Evolutionary conservation across 2,888 invertebrate genomes (phyloP).

Genomic region (Hydriomena furcata): DNA sequence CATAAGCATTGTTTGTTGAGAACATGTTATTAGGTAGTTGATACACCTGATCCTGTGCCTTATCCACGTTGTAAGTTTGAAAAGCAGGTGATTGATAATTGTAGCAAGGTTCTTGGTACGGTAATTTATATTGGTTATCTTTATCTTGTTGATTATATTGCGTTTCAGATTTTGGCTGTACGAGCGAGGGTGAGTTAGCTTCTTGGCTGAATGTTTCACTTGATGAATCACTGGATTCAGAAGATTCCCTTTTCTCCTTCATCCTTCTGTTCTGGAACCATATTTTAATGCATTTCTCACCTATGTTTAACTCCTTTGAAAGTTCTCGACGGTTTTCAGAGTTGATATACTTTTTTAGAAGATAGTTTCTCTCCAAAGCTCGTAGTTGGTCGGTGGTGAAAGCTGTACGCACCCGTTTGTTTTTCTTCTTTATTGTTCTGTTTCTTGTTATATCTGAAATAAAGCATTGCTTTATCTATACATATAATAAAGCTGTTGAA

Average conservation of each 20-base stretch:
- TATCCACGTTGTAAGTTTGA: conserved; percentile 1
- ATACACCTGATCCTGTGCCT: conserved; percentile 4
- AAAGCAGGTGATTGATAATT: conserved; percentile 4
- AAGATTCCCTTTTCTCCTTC: conserved; percentile 85
- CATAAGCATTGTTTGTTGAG: conserved; percentile 2
- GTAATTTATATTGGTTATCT: not conserved
- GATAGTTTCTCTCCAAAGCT: conserved; percentile 80
- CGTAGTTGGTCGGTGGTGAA: conserved; percentile 88
- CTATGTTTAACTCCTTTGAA: conserved; percentile 84
- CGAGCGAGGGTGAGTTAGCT: conserved; percentile 19
- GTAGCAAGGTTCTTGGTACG: not conserved
- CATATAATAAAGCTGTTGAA: no score
- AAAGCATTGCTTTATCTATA: not conserved
- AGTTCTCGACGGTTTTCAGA: conserved; percentile 86
- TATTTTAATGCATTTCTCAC: conserved; percentile 90
- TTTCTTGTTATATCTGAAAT: conserved; percentile 40
- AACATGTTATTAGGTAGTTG: not conserved
- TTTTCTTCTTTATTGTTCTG: conserved; percentile 55
- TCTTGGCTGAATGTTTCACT: conserved; percentile 37
- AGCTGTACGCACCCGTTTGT: conserved; percentile 88
- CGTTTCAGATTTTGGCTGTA: conserved; percentile 4
- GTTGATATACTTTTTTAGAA: conserved; percentile 85
- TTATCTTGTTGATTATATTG: not conserved
- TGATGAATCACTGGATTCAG: conserved; percentile 57
- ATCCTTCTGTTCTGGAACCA: conserved; percentile 94